Base-by-base conservation (phyloP, 2,888 invertebrate genomes). In the Mesorhabditis belari region DNA sequence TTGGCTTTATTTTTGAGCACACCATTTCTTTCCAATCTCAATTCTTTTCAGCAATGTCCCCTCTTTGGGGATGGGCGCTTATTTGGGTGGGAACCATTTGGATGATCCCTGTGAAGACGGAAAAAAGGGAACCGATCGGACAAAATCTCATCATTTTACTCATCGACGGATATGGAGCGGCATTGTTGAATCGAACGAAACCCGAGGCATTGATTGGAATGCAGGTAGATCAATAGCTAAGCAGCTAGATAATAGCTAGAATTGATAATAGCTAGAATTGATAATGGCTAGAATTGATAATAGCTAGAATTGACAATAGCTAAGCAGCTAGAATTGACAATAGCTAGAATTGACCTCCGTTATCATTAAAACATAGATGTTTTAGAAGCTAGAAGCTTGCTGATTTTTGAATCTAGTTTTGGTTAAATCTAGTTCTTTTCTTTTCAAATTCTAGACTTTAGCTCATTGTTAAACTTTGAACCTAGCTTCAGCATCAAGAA, bases 111-210 rank as follows among this genome's bases (percentile, higher is more conserved):
- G 57, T 12, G 27, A 55, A 44, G 19, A 54, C 27, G 50, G 19
- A 23, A 24, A 54, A 58, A 26, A 60, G 70, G 23, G 66, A 64
- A n/a, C 68, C 72, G 21, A 64, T 67, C 55, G 77, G 77, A 55
- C 79, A 79, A 63, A 80, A 80, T 61, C 66, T 79, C 60, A 77
- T 79, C 29, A 60, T 80, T 24, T 67, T 79, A 26, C 62, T 75
- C 17, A 71, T 77, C 49, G 79, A 79, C 64, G 79, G 79, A 4
- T 80, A 76, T 61, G 77, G 79, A 21, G 70, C 77, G 0, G 66
- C 64, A 5, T 64, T 79, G 0, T 65, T 80, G 55, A 79, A 79
- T 58, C 67, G 62, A 9, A 74, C 79, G 2, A 71, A 76, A 61
- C 61, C 74, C 12, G 73, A 76, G 55, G 58, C 68, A 1, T 65